Conservation (phyloP, 2,888 invertebrate genomes). For the Netelia fuscicornis region DNA sequence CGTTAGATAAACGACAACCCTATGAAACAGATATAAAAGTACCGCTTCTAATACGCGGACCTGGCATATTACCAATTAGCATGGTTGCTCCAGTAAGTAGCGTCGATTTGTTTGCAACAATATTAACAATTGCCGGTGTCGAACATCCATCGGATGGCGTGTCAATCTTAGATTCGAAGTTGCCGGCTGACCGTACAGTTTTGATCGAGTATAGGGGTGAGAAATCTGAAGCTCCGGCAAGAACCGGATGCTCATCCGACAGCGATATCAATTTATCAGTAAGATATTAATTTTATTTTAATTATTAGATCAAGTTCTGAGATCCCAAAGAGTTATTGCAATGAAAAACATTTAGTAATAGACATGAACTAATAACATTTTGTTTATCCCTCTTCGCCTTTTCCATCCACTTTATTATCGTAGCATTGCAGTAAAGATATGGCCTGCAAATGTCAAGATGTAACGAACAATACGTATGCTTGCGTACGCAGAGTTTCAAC, state of each 20-base stretch:
- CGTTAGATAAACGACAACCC: constrained; percentile 95
- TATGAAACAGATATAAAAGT: constrained; percentile 96
- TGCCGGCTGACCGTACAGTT: constrained; percentile 86
- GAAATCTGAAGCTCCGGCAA: constrained; percentile 86
- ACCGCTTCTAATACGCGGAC: constrained; percentile 93
- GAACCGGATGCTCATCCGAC: constrained; percentile 88
- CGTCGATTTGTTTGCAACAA: constrained; percentile 94
- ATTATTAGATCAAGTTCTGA: background rate
- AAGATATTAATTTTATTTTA: constrained; percentile 80
- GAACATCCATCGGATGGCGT: constrained; percentile 83
- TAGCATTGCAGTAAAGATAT: constrained; percentile 89
- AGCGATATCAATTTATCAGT: constrained; percentile 88
- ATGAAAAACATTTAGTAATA: background rate
- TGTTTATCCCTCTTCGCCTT: constrained; percentile 71
- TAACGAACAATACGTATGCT: constrained; percentile 92
- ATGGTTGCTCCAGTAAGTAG: constrained; percentile 88
- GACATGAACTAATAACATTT: constrained; percentile 34
- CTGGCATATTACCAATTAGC: constrained; percentile 86
- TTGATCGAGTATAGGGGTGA: constrained; percentile 95
- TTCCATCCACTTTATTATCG: background rate
- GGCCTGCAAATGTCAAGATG: constrained; percentile 94
- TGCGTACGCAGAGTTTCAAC: constrained; percentile 90
- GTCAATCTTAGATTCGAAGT: constrained; percentile 75
- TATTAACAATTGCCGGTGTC: constrained; percentile 90
- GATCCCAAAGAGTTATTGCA: background rate